Percentiles rank a stretch among this genome's conserved stretches.
phyloP scores from a whole-genome alignment of 1,140 invertebrate genomes.

The Oscheius sp. region DNA sequence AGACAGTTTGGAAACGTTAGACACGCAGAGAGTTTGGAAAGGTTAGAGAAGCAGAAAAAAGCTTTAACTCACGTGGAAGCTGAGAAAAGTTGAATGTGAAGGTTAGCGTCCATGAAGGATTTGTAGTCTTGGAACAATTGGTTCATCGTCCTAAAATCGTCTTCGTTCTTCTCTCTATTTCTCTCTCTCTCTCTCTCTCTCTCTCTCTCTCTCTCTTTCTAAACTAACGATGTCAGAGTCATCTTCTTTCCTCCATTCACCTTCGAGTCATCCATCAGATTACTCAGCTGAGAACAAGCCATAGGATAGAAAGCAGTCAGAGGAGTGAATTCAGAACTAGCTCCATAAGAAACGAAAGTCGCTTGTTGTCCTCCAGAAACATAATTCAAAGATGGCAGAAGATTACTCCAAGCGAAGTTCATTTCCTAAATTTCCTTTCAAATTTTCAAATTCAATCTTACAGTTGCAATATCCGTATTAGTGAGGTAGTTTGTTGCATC shows the following conservation, averaged over 20 bases:
- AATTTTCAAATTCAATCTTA: not conserved
- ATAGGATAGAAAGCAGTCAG: not conserved
- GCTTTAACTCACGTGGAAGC: not conserved
- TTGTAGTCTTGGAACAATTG: not conserved
- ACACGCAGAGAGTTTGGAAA: too few relatives aligned
- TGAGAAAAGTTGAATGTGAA: not conserved
- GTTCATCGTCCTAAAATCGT: not conserved
- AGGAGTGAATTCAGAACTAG: not conserved
- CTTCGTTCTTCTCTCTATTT: not conserved
- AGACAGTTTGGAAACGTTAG: too few relatives aligned
- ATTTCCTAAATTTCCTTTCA: not conserved
- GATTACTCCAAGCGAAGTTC: not conserved
- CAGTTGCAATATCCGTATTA: not conserved
- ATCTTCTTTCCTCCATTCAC: not conserved
- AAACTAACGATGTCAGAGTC: not conserved
- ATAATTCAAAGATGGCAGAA: not conserved
- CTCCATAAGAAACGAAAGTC: not conserved
- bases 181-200: too few relatives aligned
- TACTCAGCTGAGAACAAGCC: not conserved
- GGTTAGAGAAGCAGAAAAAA: too few relatives aligned
- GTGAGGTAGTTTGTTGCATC: constrained; percentile 1
- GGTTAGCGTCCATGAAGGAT: not conserved
- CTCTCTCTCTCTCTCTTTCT: too few relatives aligned
- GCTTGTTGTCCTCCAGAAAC: not conserved
- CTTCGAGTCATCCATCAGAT: not conserved